phyloP scores from a whole-genome alignment of 2,888 invertebrate genomes.

The Philereme vetulata region DNA sequence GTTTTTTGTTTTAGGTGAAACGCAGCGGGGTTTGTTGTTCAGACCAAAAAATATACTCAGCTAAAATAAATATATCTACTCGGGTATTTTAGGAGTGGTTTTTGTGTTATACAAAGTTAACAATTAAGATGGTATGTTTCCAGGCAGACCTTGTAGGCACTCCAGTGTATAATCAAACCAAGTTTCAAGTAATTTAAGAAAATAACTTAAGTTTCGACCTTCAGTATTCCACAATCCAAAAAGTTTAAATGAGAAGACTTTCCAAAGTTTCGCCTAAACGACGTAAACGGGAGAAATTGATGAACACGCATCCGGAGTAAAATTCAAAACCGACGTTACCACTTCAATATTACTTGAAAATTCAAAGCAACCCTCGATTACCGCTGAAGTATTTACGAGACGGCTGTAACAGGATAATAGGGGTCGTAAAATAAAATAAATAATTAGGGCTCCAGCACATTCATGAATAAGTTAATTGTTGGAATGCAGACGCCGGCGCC shows the following conservation, averaged over 20 bases:
- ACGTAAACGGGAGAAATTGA: constrained; percentile 26
- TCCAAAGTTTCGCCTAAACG: constrained; percentile 21
- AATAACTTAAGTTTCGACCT: constrained; percentile 18
- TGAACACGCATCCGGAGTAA: constrained; percentile 34
- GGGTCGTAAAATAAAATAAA: constrained; percentile 81
- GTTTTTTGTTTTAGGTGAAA: constrained; percentile 38
- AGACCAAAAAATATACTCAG: constrained; percentile 18
- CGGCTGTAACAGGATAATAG: constrained; percentile 73
- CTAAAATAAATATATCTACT: neutral
- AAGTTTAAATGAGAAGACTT: constrained; percentile 31
- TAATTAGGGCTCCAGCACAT: constrained; percentile 72
- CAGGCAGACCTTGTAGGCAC: neutral
- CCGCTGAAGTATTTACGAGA: constrained; percentile 73
- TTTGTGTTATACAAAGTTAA: too few relatives aligned
- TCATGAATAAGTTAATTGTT: constrained; percentile 79
- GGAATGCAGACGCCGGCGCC: constrained; percentile 55
- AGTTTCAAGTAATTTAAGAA: constrained; percentile 1
- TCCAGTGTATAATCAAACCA: neutral
- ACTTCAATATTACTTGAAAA: constrained; percentile 51
- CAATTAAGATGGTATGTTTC: too few relatives aligned
- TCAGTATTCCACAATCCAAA: constrained; percentile 19
- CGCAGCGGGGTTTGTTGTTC: constrained; percentile 22
- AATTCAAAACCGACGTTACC: constrained; percentile 45
- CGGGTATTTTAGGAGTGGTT: too few relatives aligned
- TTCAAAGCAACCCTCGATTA: constrained; percentile 54